phyloP scores from a whole-genome alignment of 2,888 invertebrate genomes.

The Neoitamus cyanurus region DNA sequence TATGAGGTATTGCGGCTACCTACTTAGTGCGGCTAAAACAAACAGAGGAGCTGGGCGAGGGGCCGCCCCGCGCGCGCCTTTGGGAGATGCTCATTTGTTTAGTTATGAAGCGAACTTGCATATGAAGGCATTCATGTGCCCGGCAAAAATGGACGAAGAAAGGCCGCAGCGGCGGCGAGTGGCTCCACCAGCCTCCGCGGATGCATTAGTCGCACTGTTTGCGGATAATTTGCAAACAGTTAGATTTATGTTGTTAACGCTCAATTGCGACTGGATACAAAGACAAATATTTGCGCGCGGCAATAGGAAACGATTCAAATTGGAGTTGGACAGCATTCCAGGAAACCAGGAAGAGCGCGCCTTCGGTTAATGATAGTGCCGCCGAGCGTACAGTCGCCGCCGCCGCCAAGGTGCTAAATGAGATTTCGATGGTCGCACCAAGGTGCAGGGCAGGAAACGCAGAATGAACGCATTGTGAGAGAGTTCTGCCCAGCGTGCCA shows the following conservation, averaged over 20 bases:
- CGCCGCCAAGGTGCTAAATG: background rate
- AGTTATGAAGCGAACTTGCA: background rate
- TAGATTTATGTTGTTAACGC: conserved; percentile 45
- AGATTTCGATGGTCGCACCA: background rate
- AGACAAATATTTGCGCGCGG: conserved; percentile 30
- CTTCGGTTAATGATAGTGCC: background rate
- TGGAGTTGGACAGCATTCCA: conserved; percentile 7
- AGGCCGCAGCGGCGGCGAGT: background rate
- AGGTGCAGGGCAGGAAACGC: background rate
- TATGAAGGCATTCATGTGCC: background rate
- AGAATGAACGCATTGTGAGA: background rate
- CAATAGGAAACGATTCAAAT: conserved; percentile 30
- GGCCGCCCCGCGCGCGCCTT: background rate
- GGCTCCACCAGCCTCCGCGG: background rate
- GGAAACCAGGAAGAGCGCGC: conserved; percentile 7
- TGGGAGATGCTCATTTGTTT: background rate
- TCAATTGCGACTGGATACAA: conserved; percentile 35
- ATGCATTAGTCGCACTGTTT: conserved; percentile 24
- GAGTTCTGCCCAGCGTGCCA: background rate
- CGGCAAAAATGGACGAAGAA: background rate
- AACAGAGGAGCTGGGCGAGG: background rate
- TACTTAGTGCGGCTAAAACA: background rate
- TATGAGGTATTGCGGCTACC: background rate
- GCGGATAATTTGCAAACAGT: conserved; percentile 43
- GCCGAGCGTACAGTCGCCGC: background rate